phyloP scores from a whole-genome alignment of 2,113 vertebrate species.

The Caranx ignobilis region DNA sequence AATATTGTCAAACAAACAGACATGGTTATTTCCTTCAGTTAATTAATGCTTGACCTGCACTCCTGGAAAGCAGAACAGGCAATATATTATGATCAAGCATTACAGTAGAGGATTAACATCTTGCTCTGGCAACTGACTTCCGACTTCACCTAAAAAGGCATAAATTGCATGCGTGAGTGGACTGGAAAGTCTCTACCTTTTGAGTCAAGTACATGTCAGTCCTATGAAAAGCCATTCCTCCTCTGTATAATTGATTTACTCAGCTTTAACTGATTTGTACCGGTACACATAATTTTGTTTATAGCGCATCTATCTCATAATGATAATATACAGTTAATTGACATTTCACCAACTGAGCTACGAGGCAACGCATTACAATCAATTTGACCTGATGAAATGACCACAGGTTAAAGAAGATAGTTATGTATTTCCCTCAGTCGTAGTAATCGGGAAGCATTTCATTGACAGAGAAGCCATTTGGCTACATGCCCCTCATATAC shows the following conservation, averaged over 20 bases:
- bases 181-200: conserved; percentile 23
- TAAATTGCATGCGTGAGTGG: conserved; percentile 19
- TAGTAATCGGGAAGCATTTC: neutral
- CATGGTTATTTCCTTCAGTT: neutral
- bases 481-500: neutral
- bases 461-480: neutral
- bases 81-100: neutral
- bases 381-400: neutral
- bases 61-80: neutral
- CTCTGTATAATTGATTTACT: neutral
- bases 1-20: neutral
- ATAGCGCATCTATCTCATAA: neutral
- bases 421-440: neutral
- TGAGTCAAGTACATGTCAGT: conserved; percentile 5
- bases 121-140: conserved; percentile 1
- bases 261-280: neutral
- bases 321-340: neutral
- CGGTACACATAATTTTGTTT: neutral
- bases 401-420: neutral
- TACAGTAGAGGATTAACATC: conserved; percentile 37
- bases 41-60: neutral
- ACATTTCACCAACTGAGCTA: neutral
- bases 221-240: neutral
- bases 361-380: too few species aligned
- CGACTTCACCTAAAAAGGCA: conserved; percentile 44